phyloP scores from a whole-genome alignment of 2,113 vertebrate genomes.

The Salminus brasiliensis region DNA sequence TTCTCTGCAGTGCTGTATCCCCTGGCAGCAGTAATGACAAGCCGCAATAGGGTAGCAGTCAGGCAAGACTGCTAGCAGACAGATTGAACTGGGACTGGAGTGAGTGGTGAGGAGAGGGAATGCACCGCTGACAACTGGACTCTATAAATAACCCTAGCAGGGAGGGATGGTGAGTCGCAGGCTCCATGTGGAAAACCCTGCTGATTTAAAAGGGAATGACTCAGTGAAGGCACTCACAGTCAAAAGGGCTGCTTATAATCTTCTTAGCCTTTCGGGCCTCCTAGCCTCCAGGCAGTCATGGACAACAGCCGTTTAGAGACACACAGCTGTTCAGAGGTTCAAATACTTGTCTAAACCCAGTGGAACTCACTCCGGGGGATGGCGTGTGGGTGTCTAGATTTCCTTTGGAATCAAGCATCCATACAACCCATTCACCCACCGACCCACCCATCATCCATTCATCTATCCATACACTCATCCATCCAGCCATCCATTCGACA shows the following conservation, averaged over 20 bases:
- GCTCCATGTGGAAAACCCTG: background rate
- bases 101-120: conserved; percentile 20
- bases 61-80: background rate
- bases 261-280: background rate
- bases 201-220: conserved; percentile 18
- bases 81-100: background rate
- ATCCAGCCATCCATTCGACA: too few species aligned
- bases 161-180: conserved; percentile 22
- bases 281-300: background rate
- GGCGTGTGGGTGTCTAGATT: too few species aligned
- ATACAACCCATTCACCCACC: too few species aligned
- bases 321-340: too few species aligned
- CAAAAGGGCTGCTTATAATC: background rate
- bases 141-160: conserved; percentile 73
- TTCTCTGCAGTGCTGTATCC: background rate
- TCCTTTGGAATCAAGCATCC: too few species aligned
- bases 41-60: background rate
- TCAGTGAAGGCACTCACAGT: background rate
- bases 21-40: background rate
- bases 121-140: conserved; percentile 71
- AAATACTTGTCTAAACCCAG: too few species aligned
- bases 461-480: too few species aligned
- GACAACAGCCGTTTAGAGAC: too few species aligned
- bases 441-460: too few species aligned
- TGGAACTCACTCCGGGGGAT: too few species aligned